Evolutionary conservation across 2,888 invertebrate genomes (phyloP).

Genomic region (Xanthia icteritia): DNA sequence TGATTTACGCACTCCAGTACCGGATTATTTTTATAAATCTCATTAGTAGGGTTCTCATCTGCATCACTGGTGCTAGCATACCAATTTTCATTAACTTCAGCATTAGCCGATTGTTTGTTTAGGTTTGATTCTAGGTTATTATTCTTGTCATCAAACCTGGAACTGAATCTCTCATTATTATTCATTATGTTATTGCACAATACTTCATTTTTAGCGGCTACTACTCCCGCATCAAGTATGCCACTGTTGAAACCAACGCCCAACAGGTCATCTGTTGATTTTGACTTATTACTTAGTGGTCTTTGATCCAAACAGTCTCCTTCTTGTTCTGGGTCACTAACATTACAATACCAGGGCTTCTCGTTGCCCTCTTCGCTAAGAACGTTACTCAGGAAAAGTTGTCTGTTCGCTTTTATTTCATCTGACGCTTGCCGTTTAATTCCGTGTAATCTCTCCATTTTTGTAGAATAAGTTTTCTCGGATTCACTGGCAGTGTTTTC

Average conservation of each 20-base stretch:
- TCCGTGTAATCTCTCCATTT: slow-evolving; percentile 90
- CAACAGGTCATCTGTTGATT: slow-evolving; percentile 84
- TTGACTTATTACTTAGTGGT: slow-evolving; percentile 80
- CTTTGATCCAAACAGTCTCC: slow-evolving; percentile 83
- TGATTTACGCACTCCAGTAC: slow-evolving; percentile 96
- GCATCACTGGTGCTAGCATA: slow-evolving; percentile 95
- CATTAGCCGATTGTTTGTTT: slow-evolving; percentile 75
- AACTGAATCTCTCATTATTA: slow-evolving; percentile 78
- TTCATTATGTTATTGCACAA: slow-evolving; percentile 83
- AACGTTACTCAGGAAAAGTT: slow-evolving; percentile 85
- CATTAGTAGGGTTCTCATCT: slow-evolving; percentile 93
- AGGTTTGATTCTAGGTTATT: slow-evolving; percentile 80
- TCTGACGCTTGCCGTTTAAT: slow-evolving; percentile 88
- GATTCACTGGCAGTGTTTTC: slow-evolving; percentile 82
- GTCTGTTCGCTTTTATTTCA: slow-evolving; percentile 87
- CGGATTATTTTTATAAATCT: slow-evolving; percentile 94
- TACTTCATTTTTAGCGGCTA: slow-evolving; percentile 87
- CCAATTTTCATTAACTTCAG: slow-evolving; percentile 93
- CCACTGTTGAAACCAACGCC: slow-evolving; percentile 76
- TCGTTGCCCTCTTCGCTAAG: slow-evolving; percentile 84
- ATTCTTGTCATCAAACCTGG: slow-evolving; percentile 81
- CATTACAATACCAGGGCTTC: slow-evolving; percentile 89
- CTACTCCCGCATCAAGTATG: slow-evolving; percentile 79
- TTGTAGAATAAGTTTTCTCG: slow-evolving; percentile 88
- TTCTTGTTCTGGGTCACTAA: slow-evolving; percentile 88